Conservation (phyloP, 2,113 vertebrate species). For the Picathartes gymnocephalus region DNA sequence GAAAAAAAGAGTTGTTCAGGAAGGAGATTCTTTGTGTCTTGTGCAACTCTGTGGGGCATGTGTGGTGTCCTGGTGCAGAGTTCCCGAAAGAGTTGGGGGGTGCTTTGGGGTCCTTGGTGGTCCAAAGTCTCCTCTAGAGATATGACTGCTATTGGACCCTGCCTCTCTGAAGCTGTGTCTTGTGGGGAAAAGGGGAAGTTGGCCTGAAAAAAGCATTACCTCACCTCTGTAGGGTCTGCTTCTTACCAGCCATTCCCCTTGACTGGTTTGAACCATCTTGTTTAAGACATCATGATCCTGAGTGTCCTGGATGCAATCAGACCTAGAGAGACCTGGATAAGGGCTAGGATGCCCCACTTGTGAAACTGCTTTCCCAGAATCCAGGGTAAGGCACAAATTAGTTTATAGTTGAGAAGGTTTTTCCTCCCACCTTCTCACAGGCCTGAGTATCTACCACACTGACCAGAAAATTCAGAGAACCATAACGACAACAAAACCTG, state of each 20-base stretch:
- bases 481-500: neutral
- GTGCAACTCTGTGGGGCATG: accelerated
- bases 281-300: neutral
- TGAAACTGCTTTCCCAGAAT: neutral
- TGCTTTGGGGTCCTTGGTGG: neutral
- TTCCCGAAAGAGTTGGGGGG: accelerated
- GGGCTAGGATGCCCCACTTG: neutral
- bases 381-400: neutral
- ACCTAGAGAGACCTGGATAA: neutral
- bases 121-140: neutral
- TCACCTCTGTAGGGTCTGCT: neutral
- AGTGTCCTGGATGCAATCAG: neutral
- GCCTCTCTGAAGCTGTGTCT: neutral
- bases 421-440: neutral
- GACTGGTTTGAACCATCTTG: neutral
- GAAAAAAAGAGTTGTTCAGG: no score
- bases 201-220: neutral
- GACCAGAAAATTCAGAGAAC: neutral
- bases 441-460: accelerated
- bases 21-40: neutral
- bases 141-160: accelerated
- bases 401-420: neutral
- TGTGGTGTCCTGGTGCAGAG: neutral
- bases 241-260: neutral
- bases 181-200: neutral